Base-by-base conservation (phyloP, 92 coral and sea anemone species). In the Pocillopora grandis region DNA sequence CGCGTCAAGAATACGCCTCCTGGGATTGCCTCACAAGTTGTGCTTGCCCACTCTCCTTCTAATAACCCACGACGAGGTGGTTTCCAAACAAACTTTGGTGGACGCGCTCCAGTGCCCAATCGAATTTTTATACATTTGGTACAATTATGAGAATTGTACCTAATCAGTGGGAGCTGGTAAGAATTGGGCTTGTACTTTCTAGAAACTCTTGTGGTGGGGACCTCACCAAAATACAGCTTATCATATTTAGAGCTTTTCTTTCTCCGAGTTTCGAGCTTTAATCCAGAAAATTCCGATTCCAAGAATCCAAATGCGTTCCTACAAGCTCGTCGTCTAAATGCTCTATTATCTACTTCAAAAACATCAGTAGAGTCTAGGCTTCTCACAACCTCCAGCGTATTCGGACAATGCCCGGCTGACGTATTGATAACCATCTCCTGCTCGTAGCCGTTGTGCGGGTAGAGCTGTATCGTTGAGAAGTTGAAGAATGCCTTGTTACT, bases 1-100 rank as follows among this genome's bases (percentile, higher is more conserved):
- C 98, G 98, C 10, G 98, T 91, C n/a, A 87, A 57, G 60, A 94
- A 94, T 58, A 58, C 76, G 12, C 81, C 87, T 0, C 91, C 86
- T 3, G 90, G 91, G 60, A 75, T 90, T 62, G 93, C 77, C 77
- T 94, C 98, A 52, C 98, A 94, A 60, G 95, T 91, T 10, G 88
- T 77, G 67, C 95, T 91, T 17, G 93, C 98, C 93, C 93, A 94
- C 36, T 84, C 84, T 33, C 87, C 88, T 16, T 88, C 75, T 62
- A 94, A 52, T 80, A 61, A 13, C 37, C 87, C 88, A 10, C 72
- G 59, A 16, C 84, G 92, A 31, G 94, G 90, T 2, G 89, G 62
- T 11, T 21, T 56, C 58, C 16, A 77, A 6, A 52, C 81, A 0
- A 63, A 36, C 74, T 85, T 76, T 14, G 90, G 93, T 11, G 98